Base-by-base conservation (phyloP, 2,888 invertebrate species). In the Adela reaumurella region DNA sequence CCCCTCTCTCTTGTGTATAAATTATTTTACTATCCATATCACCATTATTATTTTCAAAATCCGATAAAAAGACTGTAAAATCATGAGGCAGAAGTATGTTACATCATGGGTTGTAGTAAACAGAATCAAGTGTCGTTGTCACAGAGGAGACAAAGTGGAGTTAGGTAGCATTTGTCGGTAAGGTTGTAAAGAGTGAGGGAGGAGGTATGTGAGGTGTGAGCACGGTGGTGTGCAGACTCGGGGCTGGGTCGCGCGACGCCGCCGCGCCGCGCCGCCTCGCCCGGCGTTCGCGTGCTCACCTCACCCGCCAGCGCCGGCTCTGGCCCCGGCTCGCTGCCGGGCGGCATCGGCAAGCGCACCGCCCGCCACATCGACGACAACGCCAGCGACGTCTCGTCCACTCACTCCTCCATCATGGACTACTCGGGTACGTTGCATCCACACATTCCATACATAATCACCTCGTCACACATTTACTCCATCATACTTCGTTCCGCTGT, bases 171-270 rank as follows among this genome's bases (percentile, higher is more conserved):
- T 42, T 6, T 19, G 4, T n/a, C 19, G 45, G 5, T 41, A 1
- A 17, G 24, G 19, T 14, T 29, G 14, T 17, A 19, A 4, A 16
- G 41, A 16, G 46, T 28, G n/a, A 24, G 24, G 51, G 49, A 47
- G 17, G 14, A 24, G 50, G 50, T 48, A 46, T 45, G 19, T 42
- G 48, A n/a, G n/a, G 41, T 48, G 48, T 48, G 48, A 45, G 45
- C 53, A 52, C 53, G 45, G 47, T 46, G 68, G 51, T 59, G 86
- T 74, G 86, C 89, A 71, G 92, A 92, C 82, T 91, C 91, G 58
- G 93, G 92, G 55, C 81, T 92, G 72, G 93, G 93, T 45, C 84
- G 92, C 61, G 90, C 92, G 46, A 93, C 94, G 49, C 93, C 93
- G 50, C 92, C 93, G 46, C 83, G 93, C 55, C 85, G 93, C 63